Base-by-base conservation (phyloP, 2,113 vertebrate species). In the Chunga burmeisteri region DNA sequence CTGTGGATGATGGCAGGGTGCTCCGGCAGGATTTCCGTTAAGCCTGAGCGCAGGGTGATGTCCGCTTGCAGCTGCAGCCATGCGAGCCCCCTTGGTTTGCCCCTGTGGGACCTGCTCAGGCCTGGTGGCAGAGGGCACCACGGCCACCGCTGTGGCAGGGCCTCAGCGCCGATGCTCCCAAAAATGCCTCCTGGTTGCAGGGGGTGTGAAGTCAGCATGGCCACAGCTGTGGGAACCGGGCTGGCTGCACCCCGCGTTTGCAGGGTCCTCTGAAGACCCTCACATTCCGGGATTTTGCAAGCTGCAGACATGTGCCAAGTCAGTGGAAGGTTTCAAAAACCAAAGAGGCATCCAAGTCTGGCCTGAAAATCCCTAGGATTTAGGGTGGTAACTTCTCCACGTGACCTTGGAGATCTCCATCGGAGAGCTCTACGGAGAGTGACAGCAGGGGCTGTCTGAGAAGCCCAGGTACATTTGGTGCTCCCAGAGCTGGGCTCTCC, bases 31-130 rank as follows among this genome's bases (percentile, higher is more conserved):
- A 38, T 8, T 77, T 77, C 20, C n/a, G 9, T 21, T 53, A 25
- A 27, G 26, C 20, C 20, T 21, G 30, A 55, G 42, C 1, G 2
- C 0, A 0, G n/a, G 32, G 5, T 73, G 49, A n/a, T 2, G 4
- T 26, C 34, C 66, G 13, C 0, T 0, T 36, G 58, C 0, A 1
- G 40, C 44, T 61, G 40, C 75, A 72, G 53, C 40, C 53, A 32
- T 0, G 1, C 0, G 8, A 61, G 22, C 5, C 27, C 25, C 32
- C 84, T 70, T 0, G 0, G n/a, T 50, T 52, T 56, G 30, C 10
- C 30, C 53, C n/a, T 4, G 7, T 36, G 61, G 32, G n/a, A 56
- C 36, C n/a, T 50, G 30, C 87, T 52, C 58, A n/a, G 22, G 6
- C 29, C 23, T 46, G 3, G 0, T 52, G 68, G 19, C 58, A 88